Percentiles rank a stretch among this genome's conserved stretches.
Conservation (phyloP, 2,113 vertebrate genomes). For the Stigmatopora argus region DNA sequence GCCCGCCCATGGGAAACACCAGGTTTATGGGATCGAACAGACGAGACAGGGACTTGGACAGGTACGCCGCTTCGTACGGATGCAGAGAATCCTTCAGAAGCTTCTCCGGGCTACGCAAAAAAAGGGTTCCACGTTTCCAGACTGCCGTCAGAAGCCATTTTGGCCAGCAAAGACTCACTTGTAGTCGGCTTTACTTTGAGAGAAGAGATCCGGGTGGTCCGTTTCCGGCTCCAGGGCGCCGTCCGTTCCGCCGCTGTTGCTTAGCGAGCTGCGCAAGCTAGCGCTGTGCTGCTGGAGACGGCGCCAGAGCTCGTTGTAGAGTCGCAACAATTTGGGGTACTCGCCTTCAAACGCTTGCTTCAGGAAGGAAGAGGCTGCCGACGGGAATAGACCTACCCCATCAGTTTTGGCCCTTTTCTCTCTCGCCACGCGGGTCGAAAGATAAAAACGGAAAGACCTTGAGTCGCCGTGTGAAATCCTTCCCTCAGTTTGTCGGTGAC, state of each 20-base stretch:
- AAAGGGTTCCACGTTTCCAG: background rate
- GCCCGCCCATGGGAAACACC: conserved; percentile 89
- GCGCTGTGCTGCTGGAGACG: conserved; percentile 88
- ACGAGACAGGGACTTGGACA: conserved; percentile 93
- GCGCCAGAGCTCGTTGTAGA: conserved; percentile 96
- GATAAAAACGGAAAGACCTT: conserved; percentile 72
- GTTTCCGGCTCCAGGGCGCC: conserved; percentile 75
- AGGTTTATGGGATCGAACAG: conserved; percentile 98
- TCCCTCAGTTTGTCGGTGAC: conserved; percentile 83
- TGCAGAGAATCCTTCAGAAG: conserved; percentile 88
- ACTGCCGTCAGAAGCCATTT: too few species aligned
- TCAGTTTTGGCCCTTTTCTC: background rate
- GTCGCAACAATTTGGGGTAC: conserved; percentile 87
- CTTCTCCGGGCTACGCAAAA: conserved; percentile 80
- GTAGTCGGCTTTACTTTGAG: conserved; percentile 76
- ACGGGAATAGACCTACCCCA: background rate
- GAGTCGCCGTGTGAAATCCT: conserved; percentile 84
- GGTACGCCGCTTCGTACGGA: conserved; percentile 89
- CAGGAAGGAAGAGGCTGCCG: conserved; percentile 80
- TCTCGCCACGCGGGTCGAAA: too few species aligned
- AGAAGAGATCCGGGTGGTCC: conserved; percentile 81
- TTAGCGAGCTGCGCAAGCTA: conserved; percentile 80
- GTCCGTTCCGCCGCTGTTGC: conserved; percentile 51
- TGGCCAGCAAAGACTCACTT: conserved; percentile 71
- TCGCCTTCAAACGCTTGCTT: conserved; percentile 97